Conservation (phyloP, 2,113 vertebrate genomes). For the Anthoscopus minutus region DNA sequence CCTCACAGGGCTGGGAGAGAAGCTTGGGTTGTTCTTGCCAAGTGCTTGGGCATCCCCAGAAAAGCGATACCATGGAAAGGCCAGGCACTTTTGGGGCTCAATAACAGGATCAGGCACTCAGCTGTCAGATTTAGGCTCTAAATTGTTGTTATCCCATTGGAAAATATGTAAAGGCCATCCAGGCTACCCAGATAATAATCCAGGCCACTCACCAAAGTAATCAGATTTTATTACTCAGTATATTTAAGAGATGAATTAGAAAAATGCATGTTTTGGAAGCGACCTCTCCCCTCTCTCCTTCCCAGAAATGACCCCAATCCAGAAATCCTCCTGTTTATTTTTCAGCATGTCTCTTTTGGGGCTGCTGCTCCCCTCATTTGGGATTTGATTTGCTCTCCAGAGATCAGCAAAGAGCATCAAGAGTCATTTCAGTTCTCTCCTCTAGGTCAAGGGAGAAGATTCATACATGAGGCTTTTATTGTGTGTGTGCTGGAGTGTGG, state of each 20-base stretch:
- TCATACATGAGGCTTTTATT: constrained; percentile 24
- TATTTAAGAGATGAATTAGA: neutral
- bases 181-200: neutral
- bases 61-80: fast-evolving
- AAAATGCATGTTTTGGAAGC: neutral
- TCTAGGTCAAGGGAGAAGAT: constrained; percentile 44
- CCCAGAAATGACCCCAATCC: neutral
- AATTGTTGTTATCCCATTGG: neutral
- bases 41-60: neutral
- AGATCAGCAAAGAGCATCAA: constrained; percentile 46
- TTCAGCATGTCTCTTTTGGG: neutral
- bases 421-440: constrained; percentile 31
- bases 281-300: neutral
- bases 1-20: neutral
- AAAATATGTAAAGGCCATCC: neutral
- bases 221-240: neutral
- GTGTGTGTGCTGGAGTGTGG: neutral
- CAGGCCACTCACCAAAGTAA: neutral
- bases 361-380: constrained; percentile 40
- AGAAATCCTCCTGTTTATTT: neutral
- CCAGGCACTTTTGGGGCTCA: neutral
- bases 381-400: constrained; percentile 69
- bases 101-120: fast-evolving
- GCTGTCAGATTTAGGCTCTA: neutral
- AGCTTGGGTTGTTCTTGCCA: neutral